These are phyloP conservation scores for Ryuthela nishihirai DNA, from an alignment of 2,888 invertebrate species.

Conservation along the genomic window DNA sequence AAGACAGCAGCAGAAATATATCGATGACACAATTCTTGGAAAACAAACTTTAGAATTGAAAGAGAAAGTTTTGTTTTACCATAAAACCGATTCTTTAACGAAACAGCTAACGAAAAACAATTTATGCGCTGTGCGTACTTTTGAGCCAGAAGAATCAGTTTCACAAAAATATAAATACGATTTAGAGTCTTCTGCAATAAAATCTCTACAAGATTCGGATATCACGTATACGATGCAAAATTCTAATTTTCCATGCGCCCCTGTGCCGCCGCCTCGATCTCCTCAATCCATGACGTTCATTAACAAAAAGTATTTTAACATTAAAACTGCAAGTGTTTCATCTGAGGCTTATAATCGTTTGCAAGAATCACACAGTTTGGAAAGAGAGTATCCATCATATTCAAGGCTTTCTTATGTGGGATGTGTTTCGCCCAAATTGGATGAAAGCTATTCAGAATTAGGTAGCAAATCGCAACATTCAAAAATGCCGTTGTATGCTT, in stretches of 20 bases:
- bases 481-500: too few species aligned
- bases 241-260: slow-evolving; percentile 12
- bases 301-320: slow-evolving; percentile 26
- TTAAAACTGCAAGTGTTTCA: too few species aligned
- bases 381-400: too few species aligned
- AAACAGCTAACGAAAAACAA: neutral
- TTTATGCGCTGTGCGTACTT: neutral
- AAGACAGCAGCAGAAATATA: slow-evolving; percentile 9
- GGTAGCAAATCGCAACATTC: too few species aligned
- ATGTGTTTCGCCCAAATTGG: too few species aligned
- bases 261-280: slow-evolving; percentile 29
- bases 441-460: too few species aligned
- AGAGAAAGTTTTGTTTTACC: slow-evolving; percentile 5
- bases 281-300: slow-evolving; percentile 28
- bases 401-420: too few species aligned
- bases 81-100: slow-evolving; percentile 1
- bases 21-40: slow-evolving; percentile 15
- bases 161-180: neutral
- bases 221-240: slow-evolving; percentile 6
- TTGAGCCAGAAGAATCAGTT: neutral
- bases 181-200: neutral
- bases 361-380: slow-evolving; percentile 11
- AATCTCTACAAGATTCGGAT: neutral
- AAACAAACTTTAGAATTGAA: slow-evolving; percentile 9
- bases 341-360: too few species aligned